Percentiles rank a stretch among this genome's conserved stretches.
phyloP scores from a whole-genome alignment of 1,140 invertebrate genomes.

The Drusus annulatus region DNA sequence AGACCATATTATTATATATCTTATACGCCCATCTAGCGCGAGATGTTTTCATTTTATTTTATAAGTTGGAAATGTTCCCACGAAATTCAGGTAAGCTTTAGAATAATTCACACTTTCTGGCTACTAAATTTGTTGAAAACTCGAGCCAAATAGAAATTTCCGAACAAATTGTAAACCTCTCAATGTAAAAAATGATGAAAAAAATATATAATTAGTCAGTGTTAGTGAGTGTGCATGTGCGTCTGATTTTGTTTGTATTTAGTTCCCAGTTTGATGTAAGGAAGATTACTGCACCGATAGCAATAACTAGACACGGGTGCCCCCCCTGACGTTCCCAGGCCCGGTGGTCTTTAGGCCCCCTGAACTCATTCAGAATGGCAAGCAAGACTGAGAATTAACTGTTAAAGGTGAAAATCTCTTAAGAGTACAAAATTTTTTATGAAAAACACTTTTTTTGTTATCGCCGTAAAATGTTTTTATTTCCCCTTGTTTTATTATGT shows the following conservation, averaged over 20 bases:
- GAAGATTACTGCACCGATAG: constrained; percentile 29
- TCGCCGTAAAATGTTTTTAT: constrained; percentile 28
- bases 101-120: constrained; percentile 16
- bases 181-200: constrained; percentile 36
- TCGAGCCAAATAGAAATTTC: constrained; percentile 37
- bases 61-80: constrained; percentile 38
- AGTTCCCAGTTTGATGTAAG: constrained; percentile 44
- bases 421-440: constrained; percentile 45
- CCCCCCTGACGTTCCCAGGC: background rate
- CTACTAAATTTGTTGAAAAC: constrained; percentile 5
- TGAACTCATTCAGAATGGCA: constrained; percentile 31
- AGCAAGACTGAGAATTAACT: constrained; percentile 51
- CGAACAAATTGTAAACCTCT: constrained; percentile 40
- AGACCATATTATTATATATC: constrained; percentile 53
- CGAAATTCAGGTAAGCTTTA: constrained; percentile 15
- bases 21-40: constrained; percentile 28
- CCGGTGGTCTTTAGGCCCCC: background rate
- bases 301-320: constrained; percentile 39
- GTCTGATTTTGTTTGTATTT: constrained; percentile 47
- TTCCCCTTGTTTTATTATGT: constrained; percentile 36
- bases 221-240: constrained; percentile 56
- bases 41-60: constrained; percentile 41
- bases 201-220: constrained; percentile 48
- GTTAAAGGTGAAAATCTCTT: constrained; percentile 45
- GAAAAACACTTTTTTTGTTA: constrained; percentile 38